Base-by-base conservation (phyloP, 2,888 invertebrate species). In the Chloroclysta siterata region DNA sequence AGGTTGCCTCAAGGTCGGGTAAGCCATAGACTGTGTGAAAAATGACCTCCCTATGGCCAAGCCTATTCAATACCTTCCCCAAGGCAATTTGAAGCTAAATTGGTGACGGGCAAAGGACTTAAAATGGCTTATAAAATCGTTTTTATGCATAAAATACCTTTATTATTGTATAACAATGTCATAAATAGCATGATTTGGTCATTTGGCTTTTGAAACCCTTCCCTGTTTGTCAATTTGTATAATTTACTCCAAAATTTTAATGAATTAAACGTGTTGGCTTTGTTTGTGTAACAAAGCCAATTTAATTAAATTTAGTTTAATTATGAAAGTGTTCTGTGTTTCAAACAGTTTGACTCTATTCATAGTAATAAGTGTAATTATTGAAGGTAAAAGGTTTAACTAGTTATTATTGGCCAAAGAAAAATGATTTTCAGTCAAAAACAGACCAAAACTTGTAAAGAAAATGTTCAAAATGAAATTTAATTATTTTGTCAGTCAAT, bases 21-120 rank as follows among this genome's bases (percentile, higher is more conserved):
- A 54, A 64, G 64, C 57, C 59, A 65, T 66, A 65, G 57, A 57
- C 50, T 55, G 44, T 55, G 65, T 70, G 59, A 68, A 67, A 72
- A 64, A 69, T 71, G 61, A 54, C 51, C 55, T 47, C 39, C 52
- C 50, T 54, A 48, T 15, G 47, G 59, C 57, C 60, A 58, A 51
- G 51, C 48, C 36, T 41, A 42, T 60, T 44, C 50, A 52, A 64
- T 60, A 52, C 52, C 53, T 53, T 39, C 50, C 47, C 47, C 52
- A 50, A 60, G 60, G 65, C 61, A 58, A 63, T 63, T 65, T 57
- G 56, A 48, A 54, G 39, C 42, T 15, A 48, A 63, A 66, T 63
- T 60, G 55, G 36, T 55, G 64, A 56, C 62, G 41, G 58, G 53
- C 39, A 46, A 28, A 52, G 28, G 53, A 55, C 33, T 17, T 56